Conservation (phyloP, 2,113 vertebrate species). For the Otolemur garnettii region DNA sequence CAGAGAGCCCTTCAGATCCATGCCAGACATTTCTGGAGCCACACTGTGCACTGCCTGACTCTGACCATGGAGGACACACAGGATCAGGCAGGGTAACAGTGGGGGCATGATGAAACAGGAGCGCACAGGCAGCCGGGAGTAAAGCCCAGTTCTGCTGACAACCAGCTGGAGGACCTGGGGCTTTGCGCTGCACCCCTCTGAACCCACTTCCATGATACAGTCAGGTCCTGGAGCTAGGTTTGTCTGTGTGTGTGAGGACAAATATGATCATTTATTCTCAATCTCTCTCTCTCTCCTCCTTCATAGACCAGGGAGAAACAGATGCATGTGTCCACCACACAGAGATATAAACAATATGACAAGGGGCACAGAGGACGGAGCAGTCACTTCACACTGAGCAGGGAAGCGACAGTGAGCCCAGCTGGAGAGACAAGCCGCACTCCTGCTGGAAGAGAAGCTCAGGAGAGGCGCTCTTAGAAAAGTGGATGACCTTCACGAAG, state of each 20-base stretch:
- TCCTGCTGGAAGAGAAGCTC: neutral
- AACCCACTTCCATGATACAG: neutral
- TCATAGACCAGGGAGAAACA: neutral
- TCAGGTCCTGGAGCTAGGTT: neutral
- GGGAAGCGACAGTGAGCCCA: neutral
- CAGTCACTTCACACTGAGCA: fast-evolving
- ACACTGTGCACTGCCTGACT: fast-evolving
- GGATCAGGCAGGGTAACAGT: fast-evolving
- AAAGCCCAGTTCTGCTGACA: neutral
- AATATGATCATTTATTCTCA: neutral
- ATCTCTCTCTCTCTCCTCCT: fast-evolving
- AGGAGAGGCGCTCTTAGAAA: neutral
- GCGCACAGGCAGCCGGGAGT: too few relatives aligned
- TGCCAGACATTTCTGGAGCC: neutral
- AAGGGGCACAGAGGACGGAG: fast-evolving
- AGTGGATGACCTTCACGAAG: fast-evolving
- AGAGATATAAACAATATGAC: fast-evolving
- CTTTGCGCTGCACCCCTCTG: neutral
- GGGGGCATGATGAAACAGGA: too few relatives aligned
- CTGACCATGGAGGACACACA: neutral
- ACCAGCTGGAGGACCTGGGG: neutral
- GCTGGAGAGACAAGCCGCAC: fast-evolving
- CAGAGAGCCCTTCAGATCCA: neutral
- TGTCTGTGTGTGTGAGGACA: neutral
- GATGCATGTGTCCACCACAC: neutral